Evolutionary conservation across 2,888 invertebrate genomes (phyloP), one percentile per base, ranked within the genome.

Genomic region (Camponotus fellah): DNA sequence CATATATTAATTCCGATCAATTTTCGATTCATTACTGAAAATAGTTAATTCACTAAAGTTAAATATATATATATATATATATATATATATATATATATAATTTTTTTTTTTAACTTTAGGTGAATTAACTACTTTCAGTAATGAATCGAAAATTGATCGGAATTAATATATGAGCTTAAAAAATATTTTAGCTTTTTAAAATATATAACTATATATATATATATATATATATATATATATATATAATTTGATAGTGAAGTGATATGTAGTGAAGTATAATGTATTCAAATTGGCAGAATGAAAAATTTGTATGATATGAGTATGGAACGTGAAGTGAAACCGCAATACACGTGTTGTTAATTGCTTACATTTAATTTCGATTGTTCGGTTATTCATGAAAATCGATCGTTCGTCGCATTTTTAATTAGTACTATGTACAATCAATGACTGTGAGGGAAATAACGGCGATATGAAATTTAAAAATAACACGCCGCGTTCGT

Each of bases 351-450:
- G n/a, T 46, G 46, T 71, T 34, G 46, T 60, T 79, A 71, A 79
- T 79, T 79, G 79, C 60, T 79, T 71, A 72, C 72, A 79, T 79
- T 79, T 79, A 71, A 79, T 79, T 79, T 71, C 46, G 60, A 71
- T 79, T 79, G 60, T 46, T 71, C 79, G 46, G 62, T 79, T 71
- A 79, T 79, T 79, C 79, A 79, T 79, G 60, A 79, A 79, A 71
- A 79, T 79, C 71, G 71, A 79, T 79, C 46, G 34, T 26, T 46
- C 37, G 46, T 71, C 21, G 53, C 34, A 62, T 60, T 60, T 79
- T 79, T 79, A 79, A 79, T 79, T 71, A 79, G 58, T 40, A 34
- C 6, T 14, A 49, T 8, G 60, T 46, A 71, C 60, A 71, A 79
- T 71, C 72, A 21, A 49, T 68, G 49, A 26, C 49, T 34, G 12